Conservation (phyloP, 1,140 invertebrate genomes). For the Tetragnatha versicolor region DNA sequence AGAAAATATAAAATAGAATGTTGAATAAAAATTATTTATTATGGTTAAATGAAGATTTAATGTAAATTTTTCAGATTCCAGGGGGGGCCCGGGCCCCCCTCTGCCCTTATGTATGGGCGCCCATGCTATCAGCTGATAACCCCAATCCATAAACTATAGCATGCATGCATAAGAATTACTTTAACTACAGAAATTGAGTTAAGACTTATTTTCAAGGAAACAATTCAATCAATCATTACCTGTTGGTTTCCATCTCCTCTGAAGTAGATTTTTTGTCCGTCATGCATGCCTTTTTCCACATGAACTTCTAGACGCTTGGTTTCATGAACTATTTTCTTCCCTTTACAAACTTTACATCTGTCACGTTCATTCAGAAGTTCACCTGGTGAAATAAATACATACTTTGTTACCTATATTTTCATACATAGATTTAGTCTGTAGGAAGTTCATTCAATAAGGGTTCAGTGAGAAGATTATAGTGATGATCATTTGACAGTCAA, state of each 20-base stretch:
- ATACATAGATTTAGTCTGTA: too few species aligned
- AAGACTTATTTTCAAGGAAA: not conserved
- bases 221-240: slow-evolving; percentile 61
- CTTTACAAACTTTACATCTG: slow-evolving; percentile 78
- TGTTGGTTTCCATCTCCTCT: slow-evolving; percentile 70
- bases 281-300: slow-evolving; percentile 69
- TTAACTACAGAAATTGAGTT: too few species aligned
- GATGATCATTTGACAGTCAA: slow-evolving; percentile 47
- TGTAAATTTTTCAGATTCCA: too few species aligned
- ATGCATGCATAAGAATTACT: too few species aligned
- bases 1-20: too few species aligned
- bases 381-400: slow-evolving; percentile 61
- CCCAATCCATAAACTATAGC: too few species aligned
- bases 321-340: slow-evolving; percentile 67
- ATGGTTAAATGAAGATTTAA: too few species aligned
- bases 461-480: slow-evolving; percentile 53
- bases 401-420: not conserved
- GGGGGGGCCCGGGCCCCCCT: too few species aligned
- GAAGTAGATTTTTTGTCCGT: slow-evolving; percentile 68
- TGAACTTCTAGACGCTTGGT: slow-evolving; percentile 70
- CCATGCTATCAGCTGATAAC: too few species aligned
- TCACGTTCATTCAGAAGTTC: slow-evolving; percentile 80
- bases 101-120: too few species aligned
- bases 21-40: too few species aligned
- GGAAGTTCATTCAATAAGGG: too few species aligned